Evolutionary conservation across 2,888 invertebrate genomes (phyloP).

Genomic region (Parnassius smintheus): DNA sequence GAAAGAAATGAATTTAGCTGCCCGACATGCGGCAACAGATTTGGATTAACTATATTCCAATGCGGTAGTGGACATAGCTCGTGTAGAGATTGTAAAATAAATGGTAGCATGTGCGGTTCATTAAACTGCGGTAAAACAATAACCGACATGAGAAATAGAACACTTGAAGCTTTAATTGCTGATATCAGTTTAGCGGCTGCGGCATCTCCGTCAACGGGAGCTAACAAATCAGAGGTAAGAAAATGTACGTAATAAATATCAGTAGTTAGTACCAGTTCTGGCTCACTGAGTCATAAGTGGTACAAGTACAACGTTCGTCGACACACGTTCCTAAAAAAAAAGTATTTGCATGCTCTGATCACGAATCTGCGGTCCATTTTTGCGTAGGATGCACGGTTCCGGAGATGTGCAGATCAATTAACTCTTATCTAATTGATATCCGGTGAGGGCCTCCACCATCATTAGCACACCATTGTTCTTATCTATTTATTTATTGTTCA

Average conservation of each 20-base stretch:
- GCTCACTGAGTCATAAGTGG: too few species aligned
- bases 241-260: not conserved
- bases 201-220: conserved; percentile 10
- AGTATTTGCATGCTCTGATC: too few species aligned
- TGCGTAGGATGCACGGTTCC: too few species aligned
- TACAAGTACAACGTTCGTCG: too few species aligned
- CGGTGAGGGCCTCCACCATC: too few species aligned
- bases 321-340: too few species aligned
- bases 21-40: conserved; percentile 45
- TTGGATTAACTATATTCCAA: conserved; percentile 47
- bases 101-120: conserved; percentile 37
- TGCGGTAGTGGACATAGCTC: conserved; percentile 53
- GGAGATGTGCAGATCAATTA: too few species aligned
- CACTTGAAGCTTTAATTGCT: conserved; percentile 45
- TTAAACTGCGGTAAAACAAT: conserved; percentile 39
- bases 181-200: conserved; percentile 29
- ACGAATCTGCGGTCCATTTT: too few species aligned
- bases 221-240: not conserved
- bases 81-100: conserved; percentile 43
- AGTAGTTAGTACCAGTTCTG: too few species aligned
- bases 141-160: conserved; percentile 49
- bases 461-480: too few species aligned
- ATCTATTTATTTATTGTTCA: too few species aligned
- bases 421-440: too few species aligned
- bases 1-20: conserved; percentile 40